Base-by-base conservation (phyloP, 2,113 vertebrate species). In the Dendropsophus ebraccatus region DNA sequence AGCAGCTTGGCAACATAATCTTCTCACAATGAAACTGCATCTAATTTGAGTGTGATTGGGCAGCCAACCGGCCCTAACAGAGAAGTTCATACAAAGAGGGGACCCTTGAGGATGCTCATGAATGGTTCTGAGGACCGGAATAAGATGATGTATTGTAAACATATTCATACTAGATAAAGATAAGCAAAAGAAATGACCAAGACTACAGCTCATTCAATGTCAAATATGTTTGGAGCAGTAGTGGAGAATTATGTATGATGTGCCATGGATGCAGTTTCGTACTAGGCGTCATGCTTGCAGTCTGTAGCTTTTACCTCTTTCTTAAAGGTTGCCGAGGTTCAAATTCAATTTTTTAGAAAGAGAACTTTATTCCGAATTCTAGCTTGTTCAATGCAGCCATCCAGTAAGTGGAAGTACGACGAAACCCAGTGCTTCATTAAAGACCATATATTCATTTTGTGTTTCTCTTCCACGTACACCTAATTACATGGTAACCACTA, bases 401-500 rank as follows among this genome's bases (percentile, higher is more conserved):
- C 37, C 56, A 81, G 16, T 81, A 81, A 62, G 56, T 47, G 7
- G 56, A 65, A 65, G 21, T 62, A 28, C 32, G 8, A 62, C 37
- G 7, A 81, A 81, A 65, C 21, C 5, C 1, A 30, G 76, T 37
- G 76, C 50, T 37, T 79, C 76, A 79, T 79, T 79, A 79, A 56
- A 25, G 35, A 25, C 30, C 76, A 79, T 17, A 79, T 79, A 79
- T 79, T 79, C 50, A 79, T 79, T 79, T 58, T n/a, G 32, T 56
- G 28, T 78, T 78, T 32, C 77, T 60, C n/a, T 41, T 80, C 56
- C 77, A 80, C 14, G 41, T 47, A 47, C 37, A 65, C 78, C 78
- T 81, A 81, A 65, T 81, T 81, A 81, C 6, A 65, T 60, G 60
- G 78, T 47, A 81, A 58, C 56, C 37, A 81, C 37, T 62, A 65